Evolutionary conservation across 2,888 invertebrate species (phyloP).

Genomic region (Leuctra nigra): DNA sequence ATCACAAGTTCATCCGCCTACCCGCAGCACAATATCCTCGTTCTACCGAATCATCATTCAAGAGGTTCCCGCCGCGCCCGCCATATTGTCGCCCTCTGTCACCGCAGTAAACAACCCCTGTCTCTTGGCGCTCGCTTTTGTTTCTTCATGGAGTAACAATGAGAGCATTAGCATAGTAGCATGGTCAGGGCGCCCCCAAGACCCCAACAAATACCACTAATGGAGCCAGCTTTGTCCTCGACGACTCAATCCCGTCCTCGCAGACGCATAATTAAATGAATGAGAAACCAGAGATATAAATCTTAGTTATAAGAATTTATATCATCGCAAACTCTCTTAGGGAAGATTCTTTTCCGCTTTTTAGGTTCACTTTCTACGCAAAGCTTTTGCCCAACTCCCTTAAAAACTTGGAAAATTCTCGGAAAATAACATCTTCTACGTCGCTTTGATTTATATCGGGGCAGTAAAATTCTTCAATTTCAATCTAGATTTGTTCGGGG

Average conservation of each 20-base stretch:
- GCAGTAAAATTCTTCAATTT: slow-evolving; percentile 9
- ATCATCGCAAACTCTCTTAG: neutral
- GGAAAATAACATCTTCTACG: neutral
- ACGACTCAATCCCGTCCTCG: neutral
- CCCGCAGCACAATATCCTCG: too few relatives aligned
- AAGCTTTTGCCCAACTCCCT: neutral
- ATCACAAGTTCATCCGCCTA: neutral
- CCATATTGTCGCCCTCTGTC: slow-evolving; percentile 2
- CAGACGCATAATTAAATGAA: neutral
- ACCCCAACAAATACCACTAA: neutral
- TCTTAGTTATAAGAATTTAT: slow-evolving; percentile 5
- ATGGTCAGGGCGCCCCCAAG: slow-evolving; percentile 1
- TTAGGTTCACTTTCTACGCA: neutral
- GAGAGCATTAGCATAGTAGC: neutral
- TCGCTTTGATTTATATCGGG: neutral
- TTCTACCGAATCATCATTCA: neutral
- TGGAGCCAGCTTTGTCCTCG: neutral
- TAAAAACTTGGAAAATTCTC: neutral
- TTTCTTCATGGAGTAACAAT: neutral
- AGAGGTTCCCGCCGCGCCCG: neutral
- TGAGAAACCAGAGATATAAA: neutral
- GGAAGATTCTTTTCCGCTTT: neutral
- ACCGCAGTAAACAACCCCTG: neutral
- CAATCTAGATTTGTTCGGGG: neutral
- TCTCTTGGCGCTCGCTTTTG: neutral